Evolutionary conservation across 2,113 vertebrate genomes (phyloP), one percentile per base, ranked within the genome.

Genomic region (Calidris pygmaea): DNA sequence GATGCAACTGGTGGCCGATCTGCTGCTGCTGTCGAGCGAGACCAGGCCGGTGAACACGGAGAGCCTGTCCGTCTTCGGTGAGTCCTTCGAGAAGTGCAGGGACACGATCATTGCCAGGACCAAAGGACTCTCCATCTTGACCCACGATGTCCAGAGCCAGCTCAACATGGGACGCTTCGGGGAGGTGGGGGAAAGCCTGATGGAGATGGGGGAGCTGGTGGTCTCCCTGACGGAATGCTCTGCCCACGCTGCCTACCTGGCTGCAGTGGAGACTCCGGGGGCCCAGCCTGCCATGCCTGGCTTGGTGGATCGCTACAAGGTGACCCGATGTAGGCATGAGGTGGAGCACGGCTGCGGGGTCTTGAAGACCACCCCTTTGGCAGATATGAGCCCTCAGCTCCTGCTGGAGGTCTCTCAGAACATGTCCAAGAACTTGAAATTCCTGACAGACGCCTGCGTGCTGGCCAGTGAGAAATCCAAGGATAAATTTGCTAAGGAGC

Each of bases 1-100:
- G 98, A 99, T 99, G 99, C 99, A 99, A 98, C 98, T 99, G 98
- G 99, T 99, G 98, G 99, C 99, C 0, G 99, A 99, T 97, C 98
- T 99, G 85, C 99, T 99, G 6, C 98, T 99, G 97, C 98, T 99
- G 97, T 99, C 99, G 85, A 99, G 99, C 24, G 99, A 99, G 98
- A 99, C 99, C 55, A 97, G 99, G 94, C 99, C 99, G 1, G 99
- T 99, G 88, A 98, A 98, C 27, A 96, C 98, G 1, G 99, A 99
- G 52, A 99, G 99, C 12, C 93, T 98, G 63, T 97, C 98, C 0
- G 97, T 98, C 86, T 95, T 97, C 30, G 98, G 98, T 1, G 99
- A 99, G 98, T 99, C 99, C 74, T 99, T 99, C 12, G 99, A 99
- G 95, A 99, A 99, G 97, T 99, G 99, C 97, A 98, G 99, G 67